Evolutionary conservation across 2,888 invertebrate genomes (phyloP).

Genomic region (Rotaria macrura): DNA sequence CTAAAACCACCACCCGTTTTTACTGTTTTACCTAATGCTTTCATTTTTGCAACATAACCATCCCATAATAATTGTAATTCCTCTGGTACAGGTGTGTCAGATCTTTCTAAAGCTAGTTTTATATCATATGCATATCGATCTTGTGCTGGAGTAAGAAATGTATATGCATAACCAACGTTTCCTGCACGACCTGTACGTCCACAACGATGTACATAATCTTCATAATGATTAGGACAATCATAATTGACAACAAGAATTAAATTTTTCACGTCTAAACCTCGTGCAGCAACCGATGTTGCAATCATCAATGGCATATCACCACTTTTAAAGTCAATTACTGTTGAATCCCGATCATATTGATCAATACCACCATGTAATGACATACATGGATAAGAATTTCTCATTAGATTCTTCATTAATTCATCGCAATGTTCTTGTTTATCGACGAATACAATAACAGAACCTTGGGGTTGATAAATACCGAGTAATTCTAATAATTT

Average conservation of each 20-base stretch:
- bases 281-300: conserved; percentile 92
- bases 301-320: conserved; percentile 79
- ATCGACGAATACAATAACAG: conserved; percentile 90
- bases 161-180: conserved; percentile 90
- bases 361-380: conserved; percentile 97
- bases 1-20: conserved; percentile 26
- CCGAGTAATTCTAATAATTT: conserved; percentile 94
- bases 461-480: conserved; percentile 77
- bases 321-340: conserved; percentile 89
- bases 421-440: conserved; percentile 79
- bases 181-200: conserved; percentile 64
- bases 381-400: conserved; percentile 87
- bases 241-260: conserved; percentile 93
- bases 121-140: conserved; percentile 84
- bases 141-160: conserved; percentile 88
- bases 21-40: conserved; percentile 27
- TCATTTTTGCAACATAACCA: conserved; percentile 30
- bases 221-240: conserved; percentile 98
- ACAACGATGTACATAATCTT: conserved; percentile 97
- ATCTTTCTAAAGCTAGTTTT: conserved; percentile 76
- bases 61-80: conserved; percentile 73
- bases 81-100: conserved; percentile 65
- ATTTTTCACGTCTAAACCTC: conserved; percentile 96
- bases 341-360: conserved; percentile 95
- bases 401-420: conserved; percentile 73